Base-by-base conservation (phyloP, 1,140 invertebrate species). In the Drosophila novamexicana region DNA sequence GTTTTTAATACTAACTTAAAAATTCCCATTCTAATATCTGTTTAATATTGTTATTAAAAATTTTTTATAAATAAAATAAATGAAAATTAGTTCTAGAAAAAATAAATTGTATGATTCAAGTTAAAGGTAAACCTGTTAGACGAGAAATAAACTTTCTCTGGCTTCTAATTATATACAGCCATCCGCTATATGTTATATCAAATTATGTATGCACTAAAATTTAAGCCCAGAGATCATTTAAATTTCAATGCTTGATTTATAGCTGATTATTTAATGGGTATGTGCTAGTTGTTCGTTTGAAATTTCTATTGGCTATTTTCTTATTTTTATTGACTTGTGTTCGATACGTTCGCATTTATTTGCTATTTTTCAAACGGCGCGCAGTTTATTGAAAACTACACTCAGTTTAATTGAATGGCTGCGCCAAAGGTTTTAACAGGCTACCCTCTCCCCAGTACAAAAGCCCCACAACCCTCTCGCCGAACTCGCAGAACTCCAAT, bases 381-480 rank as follows among this genome's bases (percentile, higher is more conserved):
- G 52, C 75, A 82, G 75, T 86, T 86, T 86, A 86, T 88, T 86
- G 82, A 88, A 82, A 86, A 88, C 83, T 82, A 82, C 83, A 86
- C 82, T 86, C 82, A 77, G 83, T 73, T 82, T 86, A 86, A 86
- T 86, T 86, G 82, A 86, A 86, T 86, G 82, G 70, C 78, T 65
- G 59, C 59, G 59, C 54, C 66, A 74, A 69, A 73, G 69, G 69
- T 81, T 86, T 84, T 78, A 68, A 78, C 44, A 44, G 74, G 45
- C 32, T 14, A 53, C 34, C 32, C 40, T 14, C n/a, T 12, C 14
- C 12, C 18, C 12, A 18, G 12, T 6, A 47, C 12, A 14, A 34
- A 7, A 47, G 18, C 12, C 18, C 18, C 47, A 7, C 44, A 6
- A 5, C 12, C 8, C 9, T n/a, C 34, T 22, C 45, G 58, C 6